These are phyloP conservation scores for mouse (Mus musculus) DNA, from an alignment of 2,113 vertebrate species.

Conservation along the genomic window DNA sequence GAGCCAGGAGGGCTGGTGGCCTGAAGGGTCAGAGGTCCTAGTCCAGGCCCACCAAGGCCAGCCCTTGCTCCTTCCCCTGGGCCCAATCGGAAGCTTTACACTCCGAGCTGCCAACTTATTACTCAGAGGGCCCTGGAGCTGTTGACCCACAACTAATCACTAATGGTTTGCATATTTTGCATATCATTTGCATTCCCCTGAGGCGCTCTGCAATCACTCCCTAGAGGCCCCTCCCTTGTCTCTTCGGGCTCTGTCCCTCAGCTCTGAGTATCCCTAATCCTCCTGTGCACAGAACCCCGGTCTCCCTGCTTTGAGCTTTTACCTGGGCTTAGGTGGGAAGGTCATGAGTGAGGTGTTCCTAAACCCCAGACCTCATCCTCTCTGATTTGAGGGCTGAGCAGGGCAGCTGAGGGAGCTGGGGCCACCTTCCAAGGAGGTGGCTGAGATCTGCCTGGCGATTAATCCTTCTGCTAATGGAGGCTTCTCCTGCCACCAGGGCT, in stretches of 20 bases:
- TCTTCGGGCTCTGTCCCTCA: neutral
- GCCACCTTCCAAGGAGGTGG: conserved; percentile 35
- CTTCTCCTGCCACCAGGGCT: conserved; percentile 59
- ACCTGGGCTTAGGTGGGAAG: neutral
- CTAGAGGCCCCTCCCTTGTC: neutral
- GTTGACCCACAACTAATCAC: conserved; percentile 73
- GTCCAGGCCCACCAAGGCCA: neutral
- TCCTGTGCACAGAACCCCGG: no score
- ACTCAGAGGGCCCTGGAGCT: conserved; percentile 49
- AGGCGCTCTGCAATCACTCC: conserved; percentile 23
- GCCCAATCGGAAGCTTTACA: conserved; percentile 47
- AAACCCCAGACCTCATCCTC: neutral
- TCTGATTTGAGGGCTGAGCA: neutral
- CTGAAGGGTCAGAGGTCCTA: conserved; percentile 32
- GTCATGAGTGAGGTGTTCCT: neutral
- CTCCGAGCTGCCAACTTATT: conserved; percentile 53
- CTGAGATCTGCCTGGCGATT: conserved; percentile 56
- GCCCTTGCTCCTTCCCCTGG: neutral
- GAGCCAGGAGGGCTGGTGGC: neutral
- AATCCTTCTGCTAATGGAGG: conserved; percentile 70
- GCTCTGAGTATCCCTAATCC: neutral
- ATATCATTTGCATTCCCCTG: conserved; percentile 74
- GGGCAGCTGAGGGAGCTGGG: neutral
- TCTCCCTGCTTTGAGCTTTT: neutral
- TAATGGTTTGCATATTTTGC: conserved; percentile 72